A percentile compares a stretch with the other conserved stretches of the same genome.
phyloP scores from a whole-genome alignment of 2,888 invertebrate species.

The Synergus japonicus region DNA sequence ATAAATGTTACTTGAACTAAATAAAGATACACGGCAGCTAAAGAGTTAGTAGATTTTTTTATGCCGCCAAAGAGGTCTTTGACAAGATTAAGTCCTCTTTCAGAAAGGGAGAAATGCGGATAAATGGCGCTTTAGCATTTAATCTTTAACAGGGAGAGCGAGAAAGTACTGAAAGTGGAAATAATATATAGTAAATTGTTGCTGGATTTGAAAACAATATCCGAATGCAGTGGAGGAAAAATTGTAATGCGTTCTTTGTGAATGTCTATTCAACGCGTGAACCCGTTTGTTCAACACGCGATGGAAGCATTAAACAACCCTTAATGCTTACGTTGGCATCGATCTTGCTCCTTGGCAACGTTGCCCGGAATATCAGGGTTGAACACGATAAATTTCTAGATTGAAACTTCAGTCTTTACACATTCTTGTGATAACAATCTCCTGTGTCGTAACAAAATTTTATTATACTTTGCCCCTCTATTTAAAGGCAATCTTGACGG shows the following conservation, averaged over 20 bases:
- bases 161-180: neutral
- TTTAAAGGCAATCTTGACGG: slow-evolving; percentile 5
- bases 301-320: slow-evolving; percentile 39
- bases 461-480: slow-evolving; percentile 16
- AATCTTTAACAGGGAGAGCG: neutral
- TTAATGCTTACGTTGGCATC: slow-evolving; percentile 41
- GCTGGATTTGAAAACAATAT: slow-evolving; percentile 21
- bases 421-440: slow-evolving; percentile 38
- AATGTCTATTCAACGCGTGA: slow-evolving; percentile 25
- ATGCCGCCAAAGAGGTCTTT: slow-evolving; percentile 11
- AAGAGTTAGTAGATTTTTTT: slow-evolving; percentile 11
- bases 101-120: slow-evolving; percentile 22
- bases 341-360: slow-evolving; percentile 37
- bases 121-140: neutral
- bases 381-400: slow-evolving; percentile 41
- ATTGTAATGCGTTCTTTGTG: slow-evolving; percentile 2
- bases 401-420: slow-evolving; percentile 38
- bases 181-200: neutral
- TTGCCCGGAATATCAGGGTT: slow-evolving; percentile 30
- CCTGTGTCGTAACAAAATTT: slow-evolving; percentile 31
- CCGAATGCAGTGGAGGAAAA: slow-evolving; percentile 22
- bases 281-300: slow-evolving; percentile 39
- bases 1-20: slow-evolving; percentile 27
- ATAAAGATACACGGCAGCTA: slow-evolving; percentile 34
- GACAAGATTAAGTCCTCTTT: slow-evolving; percentile 23